Percentiles rank a stretch among this genome's conserved stretches.
phyloP scores from a whole-genome alignment of 2,113 vertebrate species.

The Pygoscelis antarcticus region DNA sequence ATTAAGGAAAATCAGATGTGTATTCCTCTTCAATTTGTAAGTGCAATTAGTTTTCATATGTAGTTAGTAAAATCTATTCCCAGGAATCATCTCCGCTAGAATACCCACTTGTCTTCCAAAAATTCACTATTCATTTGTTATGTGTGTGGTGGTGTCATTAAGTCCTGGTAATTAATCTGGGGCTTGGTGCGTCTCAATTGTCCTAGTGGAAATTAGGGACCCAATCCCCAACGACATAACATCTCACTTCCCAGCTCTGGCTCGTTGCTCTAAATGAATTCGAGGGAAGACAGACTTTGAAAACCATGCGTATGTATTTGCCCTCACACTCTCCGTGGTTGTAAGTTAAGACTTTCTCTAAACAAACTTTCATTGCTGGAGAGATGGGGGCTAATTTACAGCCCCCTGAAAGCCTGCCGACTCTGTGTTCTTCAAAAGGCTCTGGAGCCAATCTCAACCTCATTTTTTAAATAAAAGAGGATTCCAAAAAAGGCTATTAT shows the following conservation, averaged over 20 bases:
- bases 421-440: background rate
- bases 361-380: background rate
- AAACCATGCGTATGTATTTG: background rate
- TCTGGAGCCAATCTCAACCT: background rate
- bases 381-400: background rate
- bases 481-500: background rate
- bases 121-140: background rate
- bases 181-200: background rate
- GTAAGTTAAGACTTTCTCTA: background rate
- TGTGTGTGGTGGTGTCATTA: background rate
- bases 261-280: background rate
- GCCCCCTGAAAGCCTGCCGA: background rate
- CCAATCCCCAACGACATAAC: background rate
- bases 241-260: background rate
- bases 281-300: background rate
- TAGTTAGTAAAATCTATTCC: background rate
- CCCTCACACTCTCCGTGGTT: background rate
- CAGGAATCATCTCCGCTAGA: background rate
- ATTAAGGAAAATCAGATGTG: conserved; percentile 12
- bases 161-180: conserved; percentile 59
- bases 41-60: conserved; percentile 22
- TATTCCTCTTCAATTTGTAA: background rate
- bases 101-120: background rate
- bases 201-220: conserved; percentile 17
- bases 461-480: background rate